Evolutionary conservation across 1,140 invertebrate species (phyloP).

Genomic region (Drosophila miranda): DNA sequence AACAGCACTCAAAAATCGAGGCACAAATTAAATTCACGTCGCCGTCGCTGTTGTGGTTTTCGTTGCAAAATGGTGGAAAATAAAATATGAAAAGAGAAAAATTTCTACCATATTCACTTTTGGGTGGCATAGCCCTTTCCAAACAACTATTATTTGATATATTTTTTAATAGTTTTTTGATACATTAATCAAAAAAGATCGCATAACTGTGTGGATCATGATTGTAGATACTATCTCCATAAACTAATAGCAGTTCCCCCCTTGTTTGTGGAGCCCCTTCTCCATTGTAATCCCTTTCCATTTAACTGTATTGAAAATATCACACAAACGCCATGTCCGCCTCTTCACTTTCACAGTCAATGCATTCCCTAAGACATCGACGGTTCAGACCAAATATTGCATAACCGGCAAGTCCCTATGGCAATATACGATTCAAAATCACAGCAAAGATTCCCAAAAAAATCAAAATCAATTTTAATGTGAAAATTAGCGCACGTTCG

Average conservation of each 20-base stretch:
- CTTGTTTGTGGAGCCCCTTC: neutral
- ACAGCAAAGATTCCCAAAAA: conserved; percentile 28
- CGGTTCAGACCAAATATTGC: conserved; percentile 15
- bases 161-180: conserved; percentile 33
- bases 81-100: conserved; percentile 17
- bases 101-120: conserved; percentile 50
- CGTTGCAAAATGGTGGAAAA: conserved; percentile 38
- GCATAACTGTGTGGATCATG: conserved; percentile 17
- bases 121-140: conserved; percentile 57
- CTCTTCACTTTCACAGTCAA: conserved; percentile 6
- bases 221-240: neutral
- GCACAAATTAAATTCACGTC: conserved; percentile 57
- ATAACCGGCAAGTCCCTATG: conserved; percentile 27
- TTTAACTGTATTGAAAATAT: neutral
- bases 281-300: neutral
- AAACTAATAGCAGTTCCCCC: neutral
- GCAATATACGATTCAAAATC: conserved; percentile 25
- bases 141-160: conserved; percentile 32
- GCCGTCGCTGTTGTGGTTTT: neutral
- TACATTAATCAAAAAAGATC: conserved; percentile 27
- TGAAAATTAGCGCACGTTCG: conserved; percentile 68
- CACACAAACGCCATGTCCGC: conserved; percentile 19
- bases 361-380: conserved; percentile 10
- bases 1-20: conserved; percentile 58
- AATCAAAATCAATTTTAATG: conserved; percentile 50